Conservation (phyloP, 2,797 vertebrate genomes). For the Ptychadena robeensis region DNA sequence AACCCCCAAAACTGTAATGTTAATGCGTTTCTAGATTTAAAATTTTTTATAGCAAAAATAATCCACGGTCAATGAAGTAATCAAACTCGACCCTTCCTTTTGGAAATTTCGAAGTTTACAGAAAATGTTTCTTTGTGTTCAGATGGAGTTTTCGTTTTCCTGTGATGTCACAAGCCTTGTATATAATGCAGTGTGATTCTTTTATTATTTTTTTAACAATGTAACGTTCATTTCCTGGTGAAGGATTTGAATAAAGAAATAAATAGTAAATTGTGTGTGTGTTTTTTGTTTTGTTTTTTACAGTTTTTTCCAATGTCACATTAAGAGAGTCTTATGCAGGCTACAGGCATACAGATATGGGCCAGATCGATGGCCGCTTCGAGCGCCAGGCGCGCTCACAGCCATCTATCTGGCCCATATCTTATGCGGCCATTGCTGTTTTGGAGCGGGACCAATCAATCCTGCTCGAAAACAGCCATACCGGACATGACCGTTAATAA, state of each 20-base stretch:
- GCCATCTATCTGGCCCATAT: no score
- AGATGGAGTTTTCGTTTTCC: conserved; percentile 75
- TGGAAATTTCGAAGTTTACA: conserved; percentile 73
- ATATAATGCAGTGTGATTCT: conserved; percentile 82
- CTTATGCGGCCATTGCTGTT: no score
- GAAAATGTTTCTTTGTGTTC: conserved; percentile 75
- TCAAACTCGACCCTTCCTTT: conserved; percentile 66
- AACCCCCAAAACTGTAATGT: conserved; percentile 25
- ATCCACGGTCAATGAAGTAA: conserved; percentile 62
- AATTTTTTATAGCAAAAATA: conserved; percentile 42
- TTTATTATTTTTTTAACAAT: conserved; percentile 75
- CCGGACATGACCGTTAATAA: no score
- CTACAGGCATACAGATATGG: no score
- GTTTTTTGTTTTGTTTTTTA: background rate
- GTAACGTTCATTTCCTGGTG: conserved; percentile 83
- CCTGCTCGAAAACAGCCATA: no score
- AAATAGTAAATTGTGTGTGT: conserved; percentile 69
- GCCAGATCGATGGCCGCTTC: no score
- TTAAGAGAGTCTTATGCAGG: no score
- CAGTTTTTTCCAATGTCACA: no score
- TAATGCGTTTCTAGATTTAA: conserved; percentile 45
- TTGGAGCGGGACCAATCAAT: no score
- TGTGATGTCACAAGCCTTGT: conserved; percentile 80
- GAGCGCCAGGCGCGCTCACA: no score
- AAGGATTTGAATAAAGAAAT: conserved; percentile 84